phyloP scores from a whole-genome alignment of 2,113 vertebrate genomes.

The Dipodomys merriami region DNA sequence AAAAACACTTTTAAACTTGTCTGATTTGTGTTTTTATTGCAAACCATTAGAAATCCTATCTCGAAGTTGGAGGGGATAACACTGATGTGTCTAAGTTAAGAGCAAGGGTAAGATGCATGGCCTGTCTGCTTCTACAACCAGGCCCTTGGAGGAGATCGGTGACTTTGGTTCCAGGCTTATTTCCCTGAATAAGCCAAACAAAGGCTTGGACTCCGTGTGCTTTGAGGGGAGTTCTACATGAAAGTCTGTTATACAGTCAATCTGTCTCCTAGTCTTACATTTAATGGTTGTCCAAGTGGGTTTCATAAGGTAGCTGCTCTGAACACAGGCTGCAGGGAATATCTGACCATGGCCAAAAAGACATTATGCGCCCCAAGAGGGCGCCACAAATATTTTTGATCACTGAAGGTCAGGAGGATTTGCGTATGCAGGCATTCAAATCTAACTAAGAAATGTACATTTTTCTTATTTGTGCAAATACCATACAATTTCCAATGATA shows the following conservation, averaged over 20 bases:
- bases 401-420: not conserved
- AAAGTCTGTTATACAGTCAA: too few species aligned
- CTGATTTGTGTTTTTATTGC: not conserved
- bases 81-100: not conserved
- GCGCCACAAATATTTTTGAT: not conserved
- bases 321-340: not conserved
- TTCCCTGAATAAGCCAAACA: too few species aligned
- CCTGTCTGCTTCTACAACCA: accelerated
- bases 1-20: not conserved
- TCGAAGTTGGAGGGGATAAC: not conserved
- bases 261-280: not conserved
- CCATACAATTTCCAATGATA: not conserved
- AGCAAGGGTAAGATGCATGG: not conserved
- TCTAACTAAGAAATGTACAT: not conserved
- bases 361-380: not conserved
- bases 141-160: not conserved
- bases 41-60: not conserved
- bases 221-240: not conserved
- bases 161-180: too few species aligned
- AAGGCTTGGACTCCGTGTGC: too few species aligned
- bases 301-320: too few species aligned
- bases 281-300: too few species aligned
- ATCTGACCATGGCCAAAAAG: not conserved
- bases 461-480: not conserved
- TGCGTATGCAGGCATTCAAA: not conserved